Base-by-base conservation (phyloP, 2,797 vertebrate species). In the Caiman crocodilus region DNA sequence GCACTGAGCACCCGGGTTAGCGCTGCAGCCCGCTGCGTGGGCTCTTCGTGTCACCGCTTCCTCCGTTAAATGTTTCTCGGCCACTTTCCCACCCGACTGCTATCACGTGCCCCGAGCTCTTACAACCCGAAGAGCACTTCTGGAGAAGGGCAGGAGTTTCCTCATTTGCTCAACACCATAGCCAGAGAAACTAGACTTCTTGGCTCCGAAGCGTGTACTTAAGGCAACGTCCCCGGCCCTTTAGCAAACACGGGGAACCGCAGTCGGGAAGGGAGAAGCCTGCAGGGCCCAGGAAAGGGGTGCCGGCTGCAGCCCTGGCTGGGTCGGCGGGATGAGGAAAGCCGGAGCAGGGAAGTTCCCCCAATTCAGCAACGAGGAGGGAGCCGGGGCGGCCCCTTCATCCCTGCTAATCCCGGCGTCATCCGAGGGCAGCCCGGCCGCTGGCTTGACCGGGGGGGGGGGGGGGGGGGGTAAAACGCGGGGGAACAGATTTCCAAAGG, bases 181-280 rank as follows among this genome's bases (percentile, higher is more conserved):
- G 60, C 42, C 26, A 13, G 10, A 25, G 60, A 12, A 61, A 61
- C 20, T 25, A 61, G 60, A 61, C 60, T 61, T 21, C 6, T 0
- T 59, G 73, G 76, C 10, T 57, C 23, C 42, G 25, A 26, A 2
- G 2, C 0, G 1, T 1, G 1, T 5, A 1, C 15, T 25, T 4
- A 21, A 77, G 83, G 79, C 7, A 28, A 6, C 2, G 9, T 1
- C 85, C 56, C 5, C 20, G 30, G 3, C 1, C 60, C 84, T 26
- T 10, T 55, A 35, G 84, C 35, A 67, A 64, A 61, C 0, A 0
- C 14, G 60, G 10, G 25, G 25, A 25, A 25, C 26, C 26, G 18
- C 32, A 0, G 1, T 21, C 5, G 17, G 81, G 32, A 28, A 42
- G 73, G 64, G 42, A 82, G 16, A 28, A n/a, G n/a, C 26, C 26